These are phyloP conservation scores for Drosophila auraria DNA, from an alignment of 1,140 invertebrate species.

Conservation along the genomic window DNA sequence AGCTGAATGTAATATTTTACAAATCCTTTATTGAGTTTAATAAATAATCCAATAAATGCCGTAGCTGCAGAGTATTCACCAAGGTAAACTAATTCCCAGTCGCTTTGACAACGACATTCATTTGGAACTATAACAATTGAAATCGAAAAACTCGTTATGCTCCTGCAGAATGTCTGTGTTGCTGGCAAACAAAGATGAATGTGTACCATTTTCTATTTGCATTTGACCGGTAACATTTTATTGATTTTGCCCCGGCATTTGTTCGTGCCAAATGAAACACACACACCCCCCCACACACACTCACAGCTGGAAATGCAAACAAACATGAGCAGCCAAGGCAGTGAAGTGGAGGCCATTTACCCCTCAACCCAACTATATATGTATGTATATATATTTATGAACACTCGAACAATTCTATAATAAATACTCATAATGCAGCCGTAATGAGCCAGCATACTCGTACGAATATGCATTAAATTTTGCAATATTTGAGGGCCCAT, in stretches of 20 bases:
- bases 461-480: slow-evolving; percentile 30
- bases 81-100: slow-evolving; percentile 35
- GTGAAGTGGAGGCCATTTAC: slow-evolving; percentile 15
- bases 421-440: slow-evolving; percentile 53
- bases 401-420: slow-evolving; percentile 52
- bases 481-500: slow-evolving; percentile 40
- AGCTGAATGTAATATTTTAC: not conserved
- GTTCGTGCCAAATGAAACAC: slow-evolving; percentile 39
- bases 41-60: slow-evolving; percentile 20
- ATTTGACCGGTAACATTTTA: slow-evolving; percentile 64
- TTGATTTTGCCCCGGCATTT: slow-evolving; percentile 54
- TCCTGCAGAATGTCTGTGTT: slow-evolving; percentile 35
- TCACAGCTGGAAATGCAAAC: slow-evolving; percentile 22
- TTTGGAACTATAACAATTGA: slow-evolving; percentile 34
- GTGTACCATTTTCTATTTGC: slow-evolving; percentile 59
- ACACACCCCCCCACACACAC: slow-evolving; percentile 8
- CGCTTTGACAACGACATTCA: slow-evolving; percentile 37
- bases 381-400: slow-evolving; percentile 48
- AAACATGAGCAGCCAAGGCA: slow-evolving; percentile 29
- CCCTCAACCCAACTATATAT: slow-evolving; percentile 3
- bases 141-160: slow-evolving; percentile 55
- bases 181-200: slow-evolving; percentile 60
- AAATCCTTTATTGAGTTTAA: not conserved
- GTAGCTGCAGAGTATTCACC: not conserved
- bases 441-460: slow-evolving; percentile 20